Percentiles rank a stretch among this genome's conserved stretches.
Evolutionary conservation across 2,888 invertebrate species (phyloP).

Genomic region (Synanthedon vespiformis): DNA sequence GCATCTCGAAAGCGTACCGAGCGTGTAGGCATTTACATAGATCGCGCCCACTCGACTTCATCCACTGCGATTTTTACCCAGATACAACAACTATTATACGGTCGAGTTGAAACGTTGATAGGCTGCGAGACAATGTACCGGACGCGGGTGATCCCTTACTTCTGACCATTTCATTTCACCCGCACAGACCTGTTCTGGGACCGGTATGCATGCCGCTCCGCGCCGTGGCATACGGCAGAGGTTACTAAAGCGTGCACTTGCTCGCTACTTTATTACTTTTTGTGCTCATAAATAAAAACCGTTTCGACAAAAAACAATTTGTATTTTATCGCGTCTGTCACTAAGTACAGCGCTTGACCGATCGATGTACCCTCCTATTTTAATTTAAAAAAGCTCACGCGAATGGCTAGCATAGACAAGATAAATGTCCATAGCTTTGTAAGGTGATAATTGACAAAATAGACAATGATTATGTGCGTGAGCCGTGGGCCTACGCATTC

Average conservation of each 20-base stretch:
- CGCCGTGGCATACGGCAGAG: constrained; percentile 39
- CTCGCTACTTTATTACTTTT: constrained; percentile 60
- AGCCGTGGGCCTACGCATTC: constrained; percentile 2
- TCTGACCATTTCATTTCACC: constrained; percentile 40
- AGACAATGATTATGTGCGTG: background rate
- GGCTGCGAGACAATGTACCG: constrained; percentile 30
- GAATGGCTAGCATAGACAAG: background rate
- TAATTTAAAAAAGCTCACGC: too few species aligned
- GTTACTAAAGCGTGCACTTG: constrained; percentile 66
- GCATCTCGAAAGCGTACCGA: constrained; percentile 53
- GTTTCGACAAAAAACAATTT: constrained; percentile 52
- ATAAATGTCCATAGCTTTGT: background rate
- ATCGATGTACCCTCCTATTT: too few species aligned
- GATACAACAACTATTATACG: constrained; percentile 51
- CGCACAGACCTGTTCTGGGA: constrained; percentile 32
- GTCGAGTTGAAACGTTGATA: constrained; percentile 43
- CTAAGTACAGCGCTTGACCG: constrained; percentile 20
- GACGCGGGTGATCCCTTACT: constrained; percentile 32
- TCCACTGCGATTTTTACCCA: constrained; percentile 44
- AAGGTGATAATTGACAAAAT: background rate
- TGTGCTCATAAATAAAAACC: constrained; percentile 57
- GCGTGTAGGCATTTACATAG: constrained; percentile 62
- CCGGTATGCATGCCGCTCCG: constrained; percentile 38
- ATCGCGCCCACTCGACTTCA: constrained; percentile 48
- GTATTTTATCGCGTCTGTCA: constrained; percentile 39